Evolutionary conservation across 1,140 invertebrate genomes (phyloP).

Genomic region (Leptopilina boulardi): DNA sequence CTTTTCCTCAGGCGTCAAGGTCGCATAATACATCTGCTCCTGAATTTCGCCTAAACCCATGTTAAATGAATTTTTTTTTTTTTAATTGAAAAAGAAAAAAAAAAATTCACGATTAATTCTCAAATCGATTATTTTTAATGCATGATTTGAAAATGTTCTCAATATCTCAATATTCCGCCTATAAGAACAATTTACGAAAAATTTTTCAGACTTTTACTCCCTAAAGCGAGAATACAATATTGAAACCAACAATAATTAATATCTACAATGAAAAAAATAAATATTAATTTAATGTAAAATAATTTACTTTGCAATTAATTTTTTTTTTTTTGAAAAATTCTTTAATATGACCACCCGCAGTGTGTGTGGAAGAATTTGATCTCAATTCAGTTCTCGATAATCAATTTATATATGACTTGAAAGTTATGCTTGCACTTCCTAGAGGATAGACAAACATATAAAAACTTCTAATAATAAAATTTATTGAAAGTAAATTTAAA

Average conservation of each 20-base stretch:
- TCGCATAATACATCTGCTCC: slow-evolving; percentile 61
- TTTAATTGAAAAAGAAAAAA: neutral
- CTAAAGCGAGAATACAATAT: too few species aligned
- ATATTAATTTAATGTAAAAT: too few species aligned
- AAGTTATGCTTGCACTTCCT: neutral
- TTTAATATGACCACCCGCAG: too few species aligned
- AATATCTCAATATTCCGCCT: slow-evolving; percentile 1
- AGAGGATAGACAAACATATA: neutral
- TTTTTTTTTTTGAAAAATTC: too few species aligned
- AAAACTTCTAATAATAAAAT: neutral
- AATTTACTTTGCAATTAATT: too few species aligned
- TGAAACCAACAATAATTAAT: too few species aligned
- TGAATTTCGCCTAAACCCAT: slow-evolving; percentile 46
- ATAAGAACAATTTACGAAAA: neutral
- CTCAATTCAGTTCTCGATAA: neutral
- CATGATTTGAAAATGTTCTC: neutral
- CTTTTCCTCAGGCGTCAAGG: slow-evolving; percentile 65
- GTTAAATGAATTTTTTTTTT: neutral
- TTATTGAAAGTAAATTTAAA: slow-evolving; percentile 10
- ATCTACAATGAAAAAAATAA: too few species aligned
- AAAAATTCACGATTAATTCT: neutral
- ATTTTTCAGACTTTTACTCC: neutral
- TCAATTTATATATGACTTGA: too few species aligned
- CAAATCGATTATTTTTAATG: neutral
- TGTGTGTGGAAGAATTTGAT: too few species aligned